A percentile compares a stretch with the other conserved stretches of the same genome.
Conservation (phyloP, 2,888 invertebrate species). For the Priocnemis perturbator region DNA sequence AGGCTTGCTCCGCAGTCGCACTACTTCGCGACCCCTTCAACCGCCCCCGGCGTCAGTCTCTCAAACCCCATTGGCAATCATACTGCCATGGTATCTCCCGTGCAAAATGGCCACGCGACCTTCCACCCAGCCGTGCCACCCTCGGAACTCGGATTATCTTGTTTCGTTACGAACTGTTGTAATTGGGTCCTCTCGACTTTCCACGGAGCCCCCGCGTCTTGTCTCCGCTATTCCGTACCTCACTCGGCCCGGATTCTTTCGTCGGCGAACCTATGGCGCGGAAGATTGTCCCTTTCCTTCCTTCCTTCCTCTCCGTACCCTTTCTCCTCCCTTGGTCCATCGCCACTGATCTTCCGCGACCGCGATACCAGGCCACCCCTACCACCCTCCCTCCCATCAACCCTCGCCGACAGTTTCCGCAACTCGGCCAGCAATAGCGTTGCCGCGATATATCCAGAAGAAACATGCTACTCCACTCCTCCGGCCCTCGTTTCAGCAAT, state of each 20-base stretch:
- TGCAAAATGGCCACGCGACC: constrained; percentile 67
- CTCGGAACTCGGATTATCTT: too few relatives aligned
- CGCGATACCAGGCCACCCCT: too few relatives aligned
- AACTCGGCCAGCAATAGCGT: too few relatives aligned
- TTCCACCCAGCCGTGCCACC: constrained; percentile 33
- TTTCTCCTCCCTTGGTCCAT: too few relatives aligned
- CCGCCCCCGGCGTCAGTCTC: constrained; percentile 49
- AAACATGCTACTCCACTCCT: too few relatives aligned
- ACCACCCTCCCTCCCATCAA: too few relatives aligned
- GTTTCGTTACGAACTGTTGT: too few relatives aligned
- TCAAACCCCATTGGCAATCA: constrained; percentile 62
- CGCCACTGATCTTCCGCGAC: too few relatives aligned
- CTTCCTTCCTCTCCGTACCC: too few relatives aligned
- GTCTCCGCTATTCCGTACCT: not conserved
- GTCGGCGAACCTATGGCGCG: not conserved
- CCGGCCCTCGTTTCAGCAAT: too few relatives aligned
- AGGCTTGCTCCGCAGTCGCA: constrained; percentile 39
- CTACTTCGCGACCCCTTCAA: constrained; percentile 52
- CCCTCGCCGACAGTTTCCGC: too few relatives aligned
- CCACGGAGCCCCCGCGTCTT: not conserved
- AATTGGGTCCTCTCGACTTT: not conserved
- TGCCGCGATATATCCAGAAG: too few relatives aligned
- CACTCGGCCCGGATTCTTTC: not conserved
- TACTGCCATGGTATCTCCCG: constrained; percentile 63
- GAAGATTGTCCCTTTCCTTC: not conserved